A percentile compares a stretch with the other conserved stretches of the same genome.
Conservation (phyloP, 1,140 invertebrate species). For the Anadara kagoshimensis region DNA sequence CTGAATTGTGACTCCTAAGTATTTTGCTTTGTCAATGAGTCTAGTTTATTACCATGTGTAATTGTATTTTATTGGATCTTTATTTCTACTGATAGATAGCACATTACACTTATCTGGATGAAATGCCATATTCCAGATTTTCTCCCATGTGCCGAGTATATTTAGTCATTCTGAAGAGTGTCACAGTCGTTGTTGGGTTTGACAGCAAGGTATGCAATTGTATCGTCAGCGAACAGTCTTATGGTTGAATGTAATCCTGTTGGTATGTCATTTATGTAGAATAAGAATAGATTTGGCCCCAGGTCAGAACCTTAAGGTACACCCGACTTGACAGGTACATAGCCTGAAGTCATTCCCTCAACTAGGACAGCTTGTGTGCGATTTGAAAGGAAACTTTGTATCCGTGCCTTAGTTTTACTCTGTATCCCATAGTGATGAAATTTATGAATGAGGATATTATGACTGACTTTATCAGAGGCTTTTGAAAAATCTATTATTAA, state of each 20-base stretch:
- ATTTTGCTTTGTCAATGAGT: slow-evolving; percentile 26
- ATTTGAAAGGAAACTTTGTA: slow-evolving; percentile 6
- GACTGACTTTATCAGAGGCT: slow-evolving; percentile 18
- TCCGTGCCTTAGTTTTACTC: background rate
- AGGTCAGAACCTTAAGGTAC: slow-evolving; percentile 45
- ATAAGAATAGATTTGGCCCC: slow-evolving; percentile 38
- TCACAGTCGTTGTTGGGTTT: slow-evolving; percentile 9
- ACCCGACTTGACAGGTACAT: slow-evolving; percentile 25
- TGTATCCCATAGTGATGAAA: slow-evolving; percentile 22
- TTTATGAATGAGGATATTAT: slow-evolving; percentile 13
- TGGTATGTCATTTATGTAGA: slow-evolving; percentile 40
- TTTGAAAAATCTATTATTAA: too few relatives aligned
- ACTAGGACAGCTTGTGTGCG: background rate
- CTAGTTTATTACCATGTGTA: slow-evolving; percentile 2
- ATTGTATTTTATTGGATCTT: background rate
- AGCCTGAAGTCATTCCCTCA: slow-evolving; percentile 3
- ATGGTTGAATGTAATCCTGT: slow-evolving; percentile 21
- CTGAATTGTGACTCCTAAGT: slow-evolving; percentile 25
- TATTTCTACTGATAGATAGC: background rate
- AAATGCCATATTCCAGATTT: background rate
- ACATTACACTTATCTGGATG: slow-evolving; percentile 4
- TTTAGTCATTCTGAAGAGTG: slow-evolving; percentile 1
- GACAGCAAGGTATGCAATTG: slow-evolving; percentile 8
- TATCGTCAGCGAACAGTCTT: slow-evolving; percentile 21
- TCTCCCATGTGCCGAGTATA: background rate